phyloP scores from a whole-genome alignment of 2,797 vertebrate species.

The Myotis findleyi region DNA sequence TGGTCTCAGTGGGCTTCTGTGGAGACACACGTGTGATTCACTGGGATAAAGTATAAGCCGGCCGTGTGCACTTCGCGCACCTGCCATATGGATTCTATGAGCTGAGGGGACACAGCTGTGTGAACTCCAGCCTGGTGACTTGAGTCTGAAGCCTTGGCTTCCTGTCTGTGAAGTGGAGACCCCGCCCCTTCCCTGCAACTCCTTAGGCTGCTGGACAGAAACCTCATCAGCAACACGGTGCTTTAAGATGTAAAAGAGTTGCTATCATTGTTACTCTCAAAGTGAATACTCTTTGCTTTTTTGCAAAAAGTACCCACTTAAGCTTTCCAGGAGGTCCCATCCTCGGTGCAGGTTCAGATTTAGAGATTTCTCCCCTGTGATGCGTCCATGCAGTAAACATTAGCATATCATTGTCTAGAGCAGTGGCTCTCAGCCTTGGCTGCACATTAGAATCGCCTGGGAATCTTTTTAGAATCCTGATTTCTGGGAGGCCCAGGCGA shows the following conservation, averaged over 20 bases:
- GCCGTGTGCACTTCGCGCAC: background rate
- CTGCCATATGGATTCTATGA: background rate
- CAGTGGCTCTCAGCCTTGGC: too few relatives aligned
- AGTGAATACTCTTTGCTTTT: background rate
- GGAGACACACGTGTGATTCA: background rate
- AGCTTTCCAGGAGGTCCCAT: background rate
- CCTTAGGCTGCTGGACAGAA: background rate
- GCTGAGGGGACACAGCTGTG: background rate
- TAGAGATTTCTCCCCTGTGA: too few relatives aligned
- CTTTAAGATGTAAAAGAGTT: background rate
- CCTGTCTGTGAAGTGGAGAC: background rate
- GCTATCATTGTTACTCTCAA: background rate
- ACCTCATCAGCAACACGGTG: background rate
- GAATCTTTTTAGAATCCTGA: too few relatives aligned
- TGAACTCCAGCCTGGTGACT: background rate
- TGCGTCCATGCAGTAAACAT: too few relatives aligned
- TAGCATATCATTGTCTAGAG: too few relatives aligned
- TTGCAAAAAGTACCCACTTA: background rate
- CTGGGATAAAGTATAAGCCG: background rate
- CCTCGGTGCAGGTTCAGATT: background rate
- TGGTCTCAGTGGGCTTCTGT: background rate
- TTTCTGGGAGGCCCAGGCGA: too few relatives aligned
- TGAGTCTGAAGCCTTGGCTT: background rate
- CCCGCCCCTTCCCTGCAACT: background rate
- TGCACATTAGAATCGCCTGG: too few relatives aligned